phyloP scores from a whole-genome alignment of 2,113 vertebrate genomes.

The Etia nguti region DNA sequence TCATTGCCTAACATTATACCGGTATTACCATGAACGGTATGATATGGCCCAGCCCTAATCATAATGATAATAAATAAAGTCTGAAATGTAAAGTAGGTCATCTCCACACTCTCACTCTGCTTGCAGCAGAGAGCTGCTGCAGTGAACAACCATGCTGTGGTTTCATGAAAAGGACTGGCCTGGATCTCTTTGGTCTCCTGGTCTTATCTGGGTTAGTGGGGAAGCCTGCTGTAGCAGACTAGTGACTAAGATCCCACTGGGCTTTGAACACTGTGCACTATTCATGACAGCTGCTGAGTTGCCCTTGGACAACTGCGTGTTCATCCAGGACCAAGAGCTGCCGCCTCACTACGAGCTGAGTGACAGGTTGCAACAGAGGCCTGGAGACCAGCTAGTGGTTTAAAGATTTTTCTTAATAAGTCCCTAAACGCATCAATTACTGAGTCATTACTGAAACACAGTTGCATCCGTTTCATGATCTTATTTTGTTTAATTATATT shows the following conservation, averaged over 20 bases:
- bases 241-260: constrained; percentile 26
- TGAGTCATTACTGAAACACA: neutral
- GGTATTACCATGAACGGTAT: no score
- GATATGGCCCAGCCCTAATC: no score
- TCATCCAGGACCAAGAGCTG: neutral
- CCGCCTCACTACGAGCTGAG: neutral
- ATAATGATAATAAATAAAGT: neutral
- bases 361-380: neutral
- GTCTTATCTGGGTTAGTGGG: constrained; percentile 47
- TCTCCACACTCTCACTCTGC: neutral
- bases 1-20: no score
- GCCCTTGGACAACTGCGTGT: neutral
- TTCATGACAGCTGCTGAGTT: constrained; percentile 8
- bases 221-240: constrained; percentile 3
- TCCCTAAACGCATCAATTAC: neutral
- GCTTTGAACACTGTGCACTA: constrained; percentile 1
- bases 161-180: neutral
- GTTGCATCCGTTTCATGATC: neutral
- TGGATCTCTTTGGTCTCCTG: constrained; percentile 12
- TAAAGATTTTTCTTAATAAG: neutral
- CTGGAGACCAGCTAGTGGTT: neutral
- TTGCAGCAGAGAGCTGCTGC: neutral
- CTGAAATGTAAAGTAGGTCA: neutral
- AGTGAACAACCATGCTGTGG: neutral
- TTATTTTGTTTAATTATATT: neutral